Evolutionary conservation across 92 coral and sea anemone species (phyloP).

Genomic region (Pocillopora grandis): DNA sequence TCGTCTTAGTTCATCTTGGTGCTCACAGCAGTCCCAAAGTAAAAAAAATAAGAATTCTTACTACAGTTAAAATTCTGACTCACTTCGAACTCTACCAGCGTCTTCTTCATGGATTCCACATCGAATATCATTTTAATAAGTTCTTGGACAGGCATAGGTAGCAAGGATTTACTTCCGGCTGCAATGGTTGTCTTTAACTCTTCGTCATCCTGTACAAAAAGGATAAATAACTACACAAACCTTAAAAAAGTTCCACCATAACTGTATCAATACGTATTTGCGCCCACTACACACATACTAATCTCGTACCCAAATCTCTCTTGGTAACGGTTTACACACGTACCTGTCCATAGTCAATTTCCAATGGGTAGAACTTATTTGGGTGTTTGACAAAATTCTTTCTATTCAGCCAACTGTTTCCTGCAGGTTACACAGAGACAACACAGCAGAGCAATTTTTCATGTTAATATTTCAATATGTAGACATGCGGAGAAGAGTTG

Average conservation of each 20-base stretch:
- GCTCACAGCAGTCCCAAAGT: background rate
- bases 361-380: conserved; percentile 87
- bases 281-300: too few species aligned
- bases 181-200: conserved; percentile 66
- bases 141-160: conserved; percentile 66
- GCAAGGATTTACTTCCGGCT: conserved; percentile 82
- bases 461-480: background rate
- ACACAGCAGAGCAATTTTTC: background rate
- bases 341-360: conserved; percentile 99
- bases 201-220: conserved; percentile 70
- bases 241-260: too few species aligned
- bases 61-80: background rate
- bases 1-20: background rate
- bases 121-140: conserved; percentile 97
- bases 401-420: conserved; percentile 85
- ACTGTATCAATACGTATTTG: too few species aligned
- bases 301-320: too few species aligned
- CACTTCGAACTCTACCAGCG: conserved; percentile 98
- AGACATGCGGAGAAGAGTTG: background rate
- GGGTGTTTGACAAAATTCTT: conserved; percentile 89
- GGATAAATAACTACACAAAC: background rate
- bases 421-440: conserved; percentile 32
- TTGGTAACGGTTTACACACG: background rate
- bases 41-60: background rate
- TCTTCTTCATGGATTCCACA: conserved; percentile 95